phyloP scores from a whole-genome alignment of 1,140 invertebrate genomes.

The Listronotus oregonensis region DNA sequence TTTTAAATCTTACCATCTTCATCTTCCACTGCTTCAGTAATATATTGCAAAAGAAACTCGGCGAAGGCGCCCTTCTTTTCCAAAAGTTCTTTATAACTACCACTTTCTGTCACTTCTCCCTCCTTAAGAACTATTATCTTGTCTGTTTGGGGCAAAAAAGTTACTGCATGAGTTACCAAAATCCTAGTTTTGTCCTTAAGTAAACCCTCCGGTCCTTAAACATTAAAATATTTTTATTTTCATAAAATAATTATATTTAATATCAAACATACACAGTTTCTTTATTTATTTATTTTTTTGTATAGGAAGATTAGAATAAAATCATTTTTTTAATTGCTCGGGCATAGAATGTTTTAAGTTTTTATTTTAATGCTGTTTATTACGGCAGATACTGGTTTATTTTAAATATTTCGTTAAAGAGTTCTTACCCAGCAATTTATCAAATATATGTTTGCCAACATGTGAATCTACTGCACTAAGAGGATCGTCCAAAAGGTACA shows the following conservation, averaged over 20 bases:
- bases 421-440: slow-evolving; percentile 65
- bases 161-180: slow-evolving; percentile 88
- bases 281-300: no score
- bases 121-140: slow-evolving; percentile 84
- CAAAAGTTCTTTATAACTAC: slow-evolving; percentile 80
- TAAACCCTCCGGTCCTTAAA: slow-evolving; percentile 57
- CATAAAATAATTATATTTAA: no score
- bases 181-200: slow-evolving; percentile 80
- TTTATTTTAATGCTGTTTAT: no score
- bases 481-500: slow-evolving; percentile 94
- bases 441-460: slow-evolving; percentile 96
- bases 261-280: no score
- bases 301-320: no score
- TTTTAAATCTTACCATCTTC: slow-evolving; percentile 52
- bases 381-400: no score
- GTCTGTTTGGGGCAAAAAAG: slow-evolving; percentile 85
- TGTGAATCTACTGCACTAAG: slow-evolving; percentile 94
- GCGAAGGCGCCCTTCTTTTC: slow-evolving; percentile 80
- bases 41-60: slow-evolving; percentile 80
- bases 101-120: slow-evolving; percentile 80
- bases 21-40: slow-evolving; percentile 53
- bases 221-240: no score
- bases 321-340: no score
- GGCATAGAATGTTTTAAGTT: no score
- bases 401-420: no score